Evolutionary conservation across 2,113 vertebrate species (phyloP).

Genomic region (Cephalopholis sonnerati): DNA sequence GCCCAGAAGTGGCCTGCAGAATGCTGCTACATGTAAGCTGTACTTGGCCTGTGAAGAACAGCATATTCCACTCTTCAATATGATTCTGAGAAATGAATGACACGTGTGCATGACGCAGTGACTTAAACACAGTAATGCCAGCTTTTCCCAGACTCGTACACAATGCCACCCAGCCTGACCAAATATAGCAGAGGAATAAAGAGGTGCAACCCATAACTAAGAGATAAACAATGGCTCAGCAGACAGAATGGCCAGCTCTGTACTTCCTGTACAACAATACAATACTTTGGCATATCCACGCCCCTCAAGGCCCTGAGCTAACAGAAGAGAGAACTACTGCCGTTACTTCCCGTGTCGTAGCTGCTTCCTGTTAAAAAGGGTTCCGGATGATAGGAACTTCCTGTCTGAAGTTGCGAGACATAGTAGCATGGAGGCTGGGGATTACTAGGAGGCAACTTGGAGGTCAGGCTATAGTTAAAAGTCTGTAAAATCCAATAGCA

Average conservation of each 20-base stretch:
- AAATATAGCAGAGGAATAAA: slow-evolving; percentile 69
- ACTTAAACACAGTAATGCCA: slow-evolving; percentile 54
- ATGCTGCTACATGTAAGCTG: slow-evolving; percentile 43
- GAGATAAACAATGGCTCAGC: slow-evolving; percentile 78
- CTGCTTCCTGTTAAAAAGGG: slow-evolving; percentile 78
- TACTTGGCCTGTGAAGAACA: slow-evolving; percentile 6
- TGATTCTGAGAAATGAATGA: slow-evolving; percentile 20
- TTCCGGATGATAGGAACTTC: slow-evolving; percentile 77
- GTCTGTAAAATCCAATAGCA: no score
- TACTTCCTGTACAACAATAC: slow-evolving; percentile 84
- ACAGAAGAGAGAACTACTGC: slow-evolving; percentile 53
- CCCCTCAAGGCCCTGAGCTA: slow-evolving; percentile 60
- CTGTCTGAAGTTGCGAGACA: slow-evolving; percentile 68
- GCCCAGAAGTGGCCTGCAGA: slow-evolving; percentile 44
- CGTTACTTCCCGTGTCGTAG: slow-evolving; percentile 79
- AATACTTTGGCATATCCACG: slow-evolving; percentile 59
- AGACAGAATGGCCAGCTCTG: slow-evolving; percentile 66
- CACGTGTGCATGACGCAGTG: slow-evolving; percentile 26
- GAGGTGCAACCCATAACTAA: slow-evolving; percentile 46
- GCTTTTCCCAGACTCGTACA: slow-evolving; percentile 60
- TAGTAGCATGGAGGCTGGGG: slow-evolving; percentile 19
- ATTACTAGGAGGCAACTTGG: slow-evolving; percentile 2
- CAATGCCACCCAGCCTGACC: slow-evolving; percentile 64
- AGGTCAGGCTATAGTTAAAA: neutral
- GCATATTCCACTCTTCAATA: slow-evolving; percentile 31